Percentiles rank a stretch among this genome's conserved stretches.
phyloP scores from a whole-genome alignment of 1,140 invertebrate species.

The Papilio aristodemus region DNA sequence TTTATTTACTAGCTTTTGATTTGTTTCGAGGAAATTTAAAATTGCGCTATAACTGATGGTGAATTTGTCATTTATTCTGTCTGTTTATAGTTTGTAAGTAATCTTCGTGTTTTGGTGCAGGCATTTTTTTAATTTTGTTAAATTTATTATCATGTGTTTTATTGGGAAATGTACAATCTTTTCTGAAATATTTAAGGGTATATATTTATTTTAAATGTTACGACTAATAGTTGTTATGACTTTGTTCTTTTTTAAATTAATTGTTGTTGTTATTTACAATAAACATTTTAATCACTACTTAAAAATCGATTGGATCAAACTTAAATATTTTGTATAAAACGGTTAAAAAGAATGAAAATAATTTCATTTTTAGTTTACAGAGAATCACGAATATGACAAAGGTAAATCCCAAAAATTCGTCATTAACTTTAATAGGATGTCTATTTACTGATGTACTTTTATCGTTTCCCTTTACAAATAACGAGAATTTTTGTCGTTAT shows the following conservation, averaged over 20 bases:
- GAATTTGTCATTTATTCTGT: neutral
- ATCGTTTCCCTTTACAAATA: constrained; percentile 23
- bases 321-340: no score
- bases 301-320: no score
- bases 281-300: no score
- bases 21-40: constrained; percentile 32
- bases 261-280: no score
- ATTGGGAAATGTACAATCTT: no score
- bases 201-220: no score
- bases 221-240: no score
- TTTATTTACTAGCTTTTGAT: constrained; percentile 46
- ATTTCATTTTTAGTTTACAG: neutral
- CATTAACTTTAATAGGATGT: constrained; percentile 30
- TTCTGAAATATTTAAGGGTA: no score
- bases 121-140: neutral
- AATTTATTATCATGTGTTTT: neutral
- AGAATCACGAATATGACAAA: neutral
- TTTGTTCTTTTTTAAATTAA: no score
- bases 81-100: neutral
- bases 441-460: constrained; percentile 18
- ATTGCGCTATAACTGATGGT: constrained; percentile 8
- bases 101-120: neutral
- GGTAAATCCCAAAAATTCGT: neutral
- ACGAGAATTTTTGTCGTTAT: constrained; percentile 9
- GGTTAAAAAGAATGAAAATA: no score